Conservation (phyloP, 2,888 invertebrate species). For the Sarcophaga caerulescens region DNA sequence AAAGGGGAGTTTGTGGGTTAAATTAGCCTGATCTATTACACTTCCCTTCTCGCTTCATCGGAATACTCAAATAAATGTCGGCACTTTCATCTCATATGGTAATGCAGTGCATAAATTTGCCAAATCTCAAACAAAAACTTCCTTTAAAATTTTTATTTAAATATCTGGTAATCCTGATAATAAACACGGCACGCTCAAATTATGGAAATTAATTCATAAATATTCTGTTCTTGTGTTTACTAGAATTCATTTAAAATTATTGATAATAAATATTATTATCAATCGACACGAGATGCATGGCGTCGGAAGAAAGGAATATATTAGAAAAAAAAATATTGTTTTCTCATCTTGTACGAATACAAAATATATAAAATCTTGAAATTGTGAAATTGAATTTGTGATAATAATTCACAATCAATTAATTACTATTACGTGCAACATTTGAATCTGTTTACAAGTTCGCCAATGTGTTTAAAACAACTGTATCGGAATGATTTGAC, state of each 20-base stretch:
- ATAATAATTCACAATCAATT: slow-evolving; percentile 63
- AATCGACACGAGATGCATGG: slow-evolving; percentile 28
- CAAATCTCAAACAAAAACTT: background rate
- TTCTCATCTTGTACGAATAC: background rate
- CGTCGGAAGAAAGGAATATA: background rate
- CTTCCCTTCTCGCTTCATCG: no score
- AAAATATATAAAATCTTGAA: background rate
- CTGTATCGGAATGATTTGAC: slow-evolving; percentile 31
- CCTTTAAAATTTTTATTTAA: background rate
- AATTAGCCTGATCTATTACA: no score
- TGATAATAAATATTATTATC: slow-evolving; percentile 25
- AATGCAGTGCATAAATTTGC: background rate
- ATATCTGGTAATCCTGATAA: slow-evolving; percentile 23
- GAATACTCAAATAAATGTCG: no score
- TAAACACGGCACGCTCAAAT: background rate
- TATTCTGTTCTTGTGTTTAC: background rate
- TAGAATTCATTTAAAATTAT: background rate
- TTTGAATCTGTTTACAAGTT: slow-evolving; percentile 37
- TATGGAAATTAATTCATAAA: background rate
- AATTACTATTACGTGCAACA: slow-evolving; percentile 69
- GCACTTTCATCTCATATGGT: background rate
- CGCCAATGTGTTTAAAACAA: background rate
- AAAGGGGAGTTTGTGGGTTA: no score
- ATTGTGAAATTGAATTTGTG: slow-evolving; percentile 21
- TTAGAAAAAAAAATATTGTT: background rate